These are phyloP conservation scores for Bujurquina vittata DNA, from an alignment of 2,113 vertebrate species.

Conservation along the genomic window DNA sequence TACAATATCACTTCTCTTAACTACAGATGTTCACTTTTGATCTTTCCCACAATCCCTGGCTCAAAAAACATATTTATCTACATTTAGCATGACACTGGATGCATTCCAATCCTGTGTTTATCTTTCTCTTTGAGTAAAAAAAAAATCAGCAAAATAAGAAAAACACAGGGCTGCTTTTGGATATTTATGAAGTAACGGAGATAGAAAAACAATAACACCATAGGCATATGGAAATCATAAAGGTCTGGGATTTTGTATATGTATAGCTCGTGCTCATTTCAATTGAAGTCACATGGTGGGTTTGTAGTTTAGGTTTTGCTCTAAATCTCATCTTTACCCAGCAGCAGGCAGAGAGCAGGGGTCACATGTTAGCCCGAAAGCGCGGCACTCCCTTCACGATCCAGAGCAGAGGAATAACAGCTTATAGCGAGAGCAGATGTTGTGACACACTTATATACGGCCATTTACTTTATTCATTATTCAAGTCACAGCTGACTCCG, in stretches of 20 bases:
- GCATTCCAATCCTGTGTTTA: constrained; percentile 42
- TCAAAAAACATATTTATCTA: constrained; percentile 33
- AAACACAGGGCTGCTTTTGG: constrained; percentile 45
- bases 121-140: constrained; percentile 49
- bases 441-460: constrained; percentile 38
- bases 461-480: constrained; percentile 54
- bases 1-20: constrained; percentile 14
- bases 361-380: constrained; percentile 51
- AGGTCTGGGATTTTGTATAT: constrained; percentile 65
- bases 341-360: constrained; percentile 63
- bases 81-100: constrained; percentile 39
- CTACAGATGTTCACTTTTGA: constrained; percentile 4
- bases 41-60: constrained; percentile 25
- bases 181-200: constrained; percentile 70
- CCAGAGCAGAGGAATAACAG: constrained; percentile 49
- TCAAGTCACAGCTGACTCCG: constrained; percentile 46
- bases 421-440: constrained; percentile 56
- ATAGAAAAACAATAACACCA: constrained; percentile 74
- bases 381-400: constrained; percentile 57
- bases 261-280: constrained; percentile 73
- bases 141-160: constrained; percentile 45
- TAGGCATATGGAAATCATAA: constrained; percentile 83
- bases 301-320: constrained; percentile 65
- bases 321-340: constrained; percentile 67
- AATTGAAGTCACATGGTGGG: constrained; percentile 75